Base-by-base conservation (phyloP, 37 sponge, comb jelly and placozoan species). In the Bolinopsis microptera region DNA sequence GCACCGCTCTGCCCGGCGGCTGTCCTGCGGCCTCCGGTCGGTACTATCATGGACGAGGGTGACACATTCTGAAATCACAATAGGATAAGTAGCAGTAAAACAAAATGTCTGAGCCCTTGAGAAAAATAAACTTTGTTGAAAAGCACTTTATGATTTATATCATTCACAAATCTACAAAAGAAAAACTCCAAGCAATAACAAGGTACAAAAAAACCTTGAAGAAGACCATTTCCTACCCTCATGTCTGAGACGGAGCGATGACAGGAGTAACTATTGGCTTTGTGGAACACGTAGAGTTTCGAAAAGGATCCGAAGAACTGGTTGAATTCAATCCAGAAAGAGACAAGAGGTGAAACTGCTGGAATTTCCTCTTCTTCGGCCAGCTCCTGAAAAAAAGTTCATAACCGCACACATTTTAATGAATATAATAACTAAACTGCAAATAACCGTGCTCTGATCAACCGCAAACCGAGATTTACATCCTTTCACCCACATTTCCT, bases 1-100 rank as follows among this genome's bases (percentile, higher is more conserved):
- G 80, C 80, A 13, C 80, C 80, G 48, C 25, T 86, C 61, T 86
- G 90, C 3, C 90, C 90, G 39, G 61, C 90, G 2, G 90, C 90
- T 22, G 90, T 86, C 22, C 90, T 18, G 38, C 90, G 41, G 34
- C 90, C 90, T 26, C 90, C 90, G 13, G 90, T 38, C 0, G 90
- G 90, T 9, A 18, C 90, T n/a, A 41, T 23, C 90, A 86, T 9
- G 39, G 36, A 86, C 1, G 90, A 41, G 23, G 90, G 90, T 13
- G 32, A 34, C 0, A 86, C 36, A 27, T 86, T 86, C 90, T 86
- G 90, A 24, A 39, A 40, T n/a, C n/a, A n/a, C n/a, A n/a, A n/a
- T n/a, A n/a, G n/a, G n/a, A n/a, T n/a, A n/a, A n/a, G n/a, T n/a
- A n/a, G n/a, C n/a, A n/a, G n/a, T 36, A 32, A 82, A 36, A 23